Evolutionary conservation across 2,888 invertebrate genomes (phyloP).

Genomic region (Apamea crenata): DNA sequence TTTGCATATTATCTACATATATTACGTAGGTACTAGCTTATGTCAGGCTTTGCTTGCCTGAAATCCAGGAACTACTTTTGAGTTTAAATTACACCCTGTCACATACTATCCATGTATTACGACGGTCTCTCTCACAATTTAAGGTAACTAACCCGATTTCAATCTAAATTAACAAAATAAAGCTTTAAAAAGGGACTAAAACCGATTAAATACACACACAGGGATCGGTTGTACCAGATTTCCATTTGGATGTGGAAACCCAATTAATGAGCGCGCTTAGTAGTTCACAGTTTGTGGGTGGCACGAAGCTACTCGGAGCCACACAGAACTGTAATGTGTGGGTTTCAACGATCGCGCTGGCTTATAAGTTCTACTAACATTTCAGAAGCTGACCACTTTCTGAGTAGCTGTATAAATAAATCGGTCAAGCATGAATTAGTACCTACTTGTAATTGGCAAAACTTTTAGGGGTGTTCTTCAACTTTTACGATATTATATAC

Average conservation of each 20-base stretch:
- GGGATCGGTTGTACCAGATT: conserved; percentile 34
- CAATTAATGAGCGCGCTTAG: conserved; percentile 59
- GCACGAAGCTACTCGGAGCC: conserved; percentile 30
- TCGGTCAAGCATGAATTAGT: not conserved
- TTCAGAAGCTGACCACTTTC: conserved; percentile 15
- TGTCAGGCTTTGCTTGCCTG: not conserved
- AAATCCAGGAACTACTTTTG: not conserved
- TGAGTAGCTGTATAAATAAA: conserved; percentile 16
- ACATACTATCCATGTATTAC: not conserved
- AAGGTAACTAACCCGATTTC: conserved; percentile 9
- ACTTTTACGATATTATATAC: not conserved
- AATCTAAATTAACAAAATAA: conserved; percentile 30
- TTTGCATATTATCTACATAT: not conserved
- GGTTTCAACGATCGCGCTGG: conserved; percentile 32
- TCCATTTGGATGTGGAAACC: conserved; percentile 59
- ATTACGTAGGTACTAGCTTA: not conserved
- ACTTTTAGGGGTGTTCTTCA: not conserved
- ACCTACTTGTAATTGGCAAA: not conserved
- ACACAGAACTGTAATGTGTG: conserved; percentile 46
- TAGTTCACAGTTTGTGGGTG: conserved; percentile 56
- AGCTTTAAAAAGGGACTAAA: conserved; percentile 42
- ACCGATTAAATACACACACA: conserved; percentile 49
- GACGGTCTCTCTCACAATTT: not conserved
- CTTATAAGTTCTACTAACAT: conserved; percentile 45
- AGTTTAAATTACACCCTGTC: not conserved